Conservation (phyloP, 2,888 invertebrate genomes). For the Dascillus cervinus region DNA sequence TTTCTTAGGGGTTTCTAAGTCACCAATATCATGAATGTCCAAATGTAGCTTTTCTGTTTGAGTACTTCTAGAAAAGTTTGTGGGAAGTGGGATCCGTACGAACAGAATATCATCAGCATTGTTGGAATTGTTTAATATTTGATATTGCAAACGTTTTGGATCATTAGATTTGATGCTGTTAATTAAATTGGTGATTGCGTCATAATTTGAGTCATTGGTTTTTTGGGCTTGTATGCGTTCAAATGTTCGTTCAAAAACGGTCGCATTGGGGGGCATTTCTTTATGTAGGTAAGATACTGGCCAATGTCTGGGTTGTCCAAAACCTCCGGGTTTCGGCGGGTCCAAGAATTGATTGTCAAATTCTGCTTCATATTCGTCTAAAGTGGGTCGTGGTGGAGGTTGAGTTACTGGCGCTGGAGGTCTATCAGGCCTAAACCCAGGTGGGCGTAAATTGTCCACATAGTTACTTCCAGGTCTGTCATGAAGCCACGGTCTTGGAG, state of each 20-base stretch:
- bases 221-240: slow-evolving; percentile 18
- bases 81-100: slow-evolving; percentile 37
- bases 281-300: slow-evolving; percentile 77
- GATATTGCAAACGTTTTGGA: slow-evolving; percentile 34
- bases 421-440: slow-evolving; percentile 31
- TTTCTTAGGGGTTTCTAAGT: too few relatives aligned
- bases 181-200: slow-evolving; percentile 38
- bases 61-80: slow-evolving; percentile 26
- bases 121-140: slow-evolving; percentile 32
- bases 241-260: slow-evolving; percentile 12
- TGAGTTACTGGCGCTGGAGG: slow-evolving; percentile 36
- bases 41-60: slow-evolving; percentile 8
- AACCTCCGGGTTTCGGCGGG: slow-evolving; percentile 45
- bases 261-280: slow-evolving; percentile 66
- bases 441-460: slow-evolving; percentile 10
- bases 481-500: slow-evolving; percentile 1
- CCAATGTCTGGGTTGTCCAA: slow-evolving; percentile 52
- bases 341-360: slow-evolving; percentile 40
- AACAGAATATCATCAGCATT: slow-evolving; percentile 34
- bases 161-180: slow-evolving; percentile 37
- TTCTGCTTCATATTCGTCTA: slow-evolving; percentile 37
- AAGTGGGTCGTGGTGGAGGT: slow-evolving; percentile 39
- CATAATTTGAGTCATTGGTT: slow-evolving; percentile 20
- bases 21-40: too few relatives aligned
- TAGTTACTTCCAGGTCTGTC: neutral